phyloP scores from a whole-genome alignment of 2,797 vertebrate genomes.

The Melanogrammus aeglefinus region DNA sequence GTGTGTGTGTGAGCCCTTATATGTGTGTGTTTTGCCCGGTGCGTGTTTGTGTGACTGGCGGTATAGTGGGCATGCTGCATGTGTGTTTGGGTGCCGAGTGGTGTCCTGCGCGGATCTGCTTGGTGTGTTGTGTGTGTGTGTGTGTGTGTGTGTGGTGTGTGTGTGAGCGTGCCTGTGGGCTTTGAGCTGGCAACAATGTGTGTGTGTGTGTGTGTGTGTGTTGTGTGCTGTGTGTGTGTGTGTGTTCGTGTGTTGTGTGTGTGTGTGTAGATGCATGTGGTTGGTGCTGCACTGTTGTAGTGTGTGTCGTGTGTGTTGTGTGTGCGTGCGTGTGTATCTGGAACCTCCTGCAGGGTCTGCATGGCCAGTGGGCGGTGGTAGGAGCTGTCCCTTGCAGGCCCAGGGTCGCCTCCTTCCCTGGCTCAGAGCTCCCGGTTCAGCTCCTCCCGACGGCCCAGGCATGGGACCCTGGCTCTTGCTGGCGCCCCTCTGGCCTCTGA shows the following conservation, averaged over 20 bases:
- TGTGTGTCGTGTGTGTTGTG: neutral
- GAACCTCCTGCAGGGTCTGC: conserved; percentile 77
- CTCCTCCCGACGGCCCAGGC: conserved; percentile 75
- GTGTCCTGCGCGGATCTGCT: no score
- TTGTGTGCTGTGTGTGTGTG: no score
- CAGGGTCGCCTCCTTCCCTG: conserved; percentile 74
- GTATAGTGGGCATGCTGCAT: neutral
- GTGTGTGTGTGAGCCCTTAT: neutral
- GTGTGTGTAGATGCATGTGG: neutral
- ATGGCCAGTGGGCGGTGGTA: conserved; percentile 66
- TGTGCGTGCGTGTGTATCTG: neutral
- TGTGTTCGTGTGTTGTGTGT: neutral
- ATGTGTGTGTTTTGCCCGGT: neutral
- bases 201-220: no score
- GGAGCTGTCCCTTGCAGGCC: conserved; percentile 71
- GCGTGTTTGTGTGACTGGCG: neutral
- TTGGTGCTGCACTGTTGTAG: neutral
- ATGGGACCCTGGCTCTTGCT: conserved; percentile 71
- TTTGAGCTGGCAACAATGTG: no score
- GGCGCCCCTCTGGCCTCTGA: conserved; percentile 71
- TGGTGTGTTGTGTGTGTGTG: neutral
- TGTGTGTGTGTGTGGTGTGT: no score
- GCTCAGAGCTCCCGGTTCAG: conserved; percentile 75
- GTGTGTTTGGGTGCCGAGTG: no score
- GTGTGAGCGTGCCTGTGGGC: no score